phyloP scores from a whole-genome alignment of 2,113 vertebrate species.

The Trochalopteron elliotii region DNA sequence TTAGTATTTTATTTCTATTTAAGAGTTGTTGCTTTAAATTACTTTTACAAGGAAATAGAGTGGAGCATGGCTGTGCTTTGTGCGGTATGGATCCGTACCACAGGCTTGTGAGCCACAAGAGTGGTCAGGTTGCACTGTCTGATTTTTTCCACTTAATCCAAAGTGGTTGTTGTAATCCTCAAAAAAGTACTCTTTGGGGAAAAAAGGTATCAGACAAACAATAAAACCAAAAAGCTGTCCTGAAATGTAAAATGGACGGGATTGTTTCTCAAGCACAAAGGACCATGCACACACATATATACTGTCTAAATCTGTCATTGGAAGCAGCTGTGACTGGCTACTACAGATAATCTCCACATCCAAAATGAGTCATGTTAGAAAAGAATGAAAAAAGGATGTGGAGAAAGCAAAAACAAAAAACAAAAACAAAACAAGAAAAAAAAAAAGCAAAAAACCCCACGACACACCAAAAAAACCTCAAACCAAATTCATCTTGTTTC shows the following conservation, averaged over 20 bases:
- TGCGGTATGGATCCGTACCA: background rate
- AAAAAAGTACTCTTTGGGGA: background rate
- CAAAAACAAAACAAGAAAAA: background rate
- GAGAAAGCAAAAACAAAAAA: background rate
- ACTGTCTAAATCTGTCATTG: background rate
- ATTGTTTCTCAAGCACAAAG: background rate
- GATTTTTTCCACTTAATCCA: background rate
- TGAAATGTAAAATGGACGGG: background rate
- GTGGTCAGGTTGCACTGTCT: fast-evolving
- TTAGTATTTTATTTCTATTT: background rate
- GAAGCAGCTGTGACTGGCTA: background rate
- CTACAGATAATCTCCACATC: background rate
- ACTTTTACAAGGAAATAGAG: background rate
- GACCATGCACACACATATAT: background rate
- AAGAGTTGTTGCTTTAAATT: background rate
- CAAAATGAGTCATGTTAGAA: background rate
- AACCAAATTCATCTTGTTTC: background rate
- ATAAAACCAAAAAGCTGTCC: background rate
- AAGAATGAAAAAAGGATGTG: background rate
- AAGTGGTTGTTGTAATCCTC: background rate
- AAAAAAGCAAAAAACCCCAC: background rate
- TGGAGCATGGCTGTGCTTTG: background rate
- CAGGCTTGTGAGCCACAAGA: background rate
- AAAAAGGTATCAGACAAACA: background rate
- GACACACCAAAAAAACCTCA: background rate